phyloP scores from a whole-genome alignment of 2,113 vertebrate species.

The Rhinolophus ferrumequinum region DNA sequence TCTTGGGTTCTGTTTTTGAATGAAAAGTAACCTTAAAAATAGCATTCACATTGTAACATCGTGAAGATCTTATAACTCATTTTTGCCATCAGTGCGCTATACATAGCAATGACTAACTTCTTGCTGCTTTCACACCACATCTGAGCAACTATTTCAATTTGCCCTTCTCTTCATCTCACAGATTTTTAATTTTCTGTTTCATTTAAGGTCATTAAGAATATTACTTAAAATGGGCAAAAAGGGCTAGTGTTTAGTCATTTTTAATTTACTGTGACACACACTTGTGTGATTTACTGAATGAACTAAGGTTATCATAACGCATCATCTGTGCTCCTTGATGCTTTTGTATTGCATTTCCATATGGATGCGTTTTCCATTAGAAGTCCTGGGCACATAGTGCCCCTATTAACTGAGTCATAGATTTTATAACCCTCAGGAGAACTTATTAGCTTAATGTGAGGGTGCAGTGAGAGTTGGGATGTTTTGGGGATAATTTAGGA shows the following conservation, averaged over 20 bases:
- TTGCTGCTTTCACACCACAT: conserved; percentile 62
- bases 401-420: conserved; percentile 29
- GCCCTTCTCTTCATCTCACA: conserved; percentile 76
- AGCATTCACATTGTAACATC: conserved; percentile 18
- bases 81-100: conserved; percentile 62
- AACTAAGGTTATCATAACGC: conserved; percentile 66
- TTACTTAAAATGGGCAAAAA: conserved; percentile 70
- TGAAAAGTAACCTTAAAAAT: conserved; percentile 55
- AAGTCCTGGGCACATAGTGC: background rate
- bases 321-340: conserved; percentile 24
- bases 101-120: conserved; percentile 64
- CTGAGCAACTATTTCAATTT: conserved; percentile 79
- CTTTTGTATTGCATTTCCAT: conserved; percentile 73
- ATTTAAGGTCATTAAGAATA: conserved; percentile 80
- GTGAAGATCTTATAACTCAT: conserved; percentile 58
- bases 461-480: background rate
- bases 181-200: conserved; percentile 83
- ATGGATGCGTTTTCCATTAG: conserved; percentile 67
- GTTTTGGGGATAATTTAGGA: background rate
- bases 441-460: background rate
- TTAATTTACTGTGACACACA: conserved; percentile 74
- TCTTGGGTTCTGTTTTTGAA: conserved; percentile 25
- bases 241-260: conserved; percentile 75
- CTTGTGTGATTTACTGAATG: conserved; percentile 69
- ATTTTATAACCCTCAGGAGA: background rate